These are phyloP conservation scores for Meloidogyne chitwoodi DNA, from an alignment of 1,140 invertebrate species.

Conservation along the genomic window DNA sequence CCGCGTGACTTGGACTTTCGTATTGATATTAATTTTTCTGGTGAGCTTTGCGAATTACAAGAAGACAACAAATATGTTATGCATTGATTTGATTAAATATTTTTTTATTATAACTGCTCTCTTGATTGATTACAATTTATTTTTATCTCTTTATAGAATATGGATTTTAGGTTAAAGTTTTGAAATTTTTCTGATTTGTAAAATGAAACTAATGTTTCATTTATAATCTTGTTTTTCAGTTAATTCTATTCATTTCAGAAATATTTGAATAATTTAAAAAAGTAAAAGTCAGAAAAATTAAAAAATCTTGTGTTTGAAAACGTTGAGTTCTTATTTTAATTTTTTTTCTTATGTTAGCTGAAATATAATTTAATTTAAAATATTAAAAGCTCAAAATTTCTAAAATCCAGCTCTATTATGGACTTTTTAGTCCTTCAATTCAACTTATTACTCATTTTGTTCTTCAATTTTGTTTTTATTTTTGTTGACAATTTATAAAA, in stretches of 20 bases:
- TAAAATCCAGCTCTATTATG: neutral
- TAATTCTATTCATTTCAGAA: too few species aligned
- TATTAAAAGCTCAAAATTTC: neutral
- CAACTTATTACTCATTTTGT: neutral
- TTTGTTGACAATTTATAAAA: neutral
- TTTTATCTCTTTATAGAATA: neutral
- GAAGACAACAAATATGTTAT: constrained; percentile 90
- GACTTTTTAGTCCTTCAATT: neutral
- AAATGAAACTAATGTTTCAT: too few species aligned
- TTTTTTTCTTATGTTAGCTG: too few species aligned
- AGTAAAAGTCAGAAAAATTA: too few species aligned
- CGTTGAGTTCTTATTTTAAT: too few species aligned
- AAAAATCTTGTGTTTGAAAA: too few species aligned
- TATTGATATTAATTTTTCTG: constrained; percentile 86
- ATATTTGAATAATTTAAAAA: too few species aligned
- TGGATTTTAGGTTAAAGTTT: too few species aligned
- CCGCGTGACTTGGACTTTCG: constrained; percentile 89
- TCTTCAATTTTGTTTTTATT: neutral
- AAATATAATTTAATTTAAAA: too few species aligned
- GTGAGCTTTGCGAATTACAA: constrained; percentile 81
- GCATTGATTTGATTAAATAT: constrained; percentile 60
- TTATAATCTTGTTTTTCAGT: too few species aligned
- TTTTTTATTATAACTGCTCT: neutral
- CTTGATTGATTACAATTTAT: neutral
- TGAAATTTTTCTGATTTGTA: too few species aligned